These are phyloP conservation scores for Ischnus inquisitorius DNA, from an alignment of 2,888 invertebrate species.

Conservation along the genomic window DNA sequence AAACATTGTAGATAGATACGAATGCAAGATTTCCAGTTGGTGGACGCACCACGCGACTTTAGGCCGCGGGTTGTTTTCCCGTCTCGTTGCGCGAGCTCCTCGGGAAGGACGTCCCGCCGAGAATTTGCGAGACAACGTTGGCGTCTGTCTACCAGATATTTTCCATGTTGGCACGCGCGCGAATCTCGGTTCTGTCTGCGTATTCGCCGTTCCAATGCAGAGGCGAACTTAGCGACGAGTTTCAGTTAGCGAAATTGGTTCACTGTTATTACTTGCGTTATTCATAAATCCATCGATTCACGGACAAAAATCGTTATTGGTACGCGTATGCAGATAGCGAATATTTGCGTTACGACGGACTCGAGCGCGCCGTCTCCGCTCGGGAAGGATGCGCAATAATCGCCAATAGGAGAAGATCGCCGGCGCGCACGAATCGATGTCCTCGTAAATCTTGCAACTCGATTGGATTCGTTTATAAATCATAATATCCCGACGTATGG, in stretches of 20 bases:
- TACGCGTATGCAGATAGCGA: too few species aligned
- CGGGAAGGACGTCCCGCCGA: constrained; percentile 26
- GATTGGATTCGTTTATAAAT: constrained; percentile 77
- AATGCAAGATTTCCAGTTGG: constrained; percentile 33
- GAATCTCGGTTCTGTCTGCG: constrained; percentile 5
- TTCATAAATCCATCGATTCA: too few species aligned
- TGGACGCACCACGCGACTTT: background rate
- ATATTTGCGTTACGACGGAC: background rate
- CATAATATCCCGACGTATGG: constrained; percentile 68
- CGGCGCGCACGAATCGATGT: constrained; percentile 62
- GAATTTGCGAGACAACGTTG: constrained; percentile 53
- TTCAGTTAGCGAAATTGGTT: too few species aligned
- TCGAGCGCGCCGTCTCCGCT: background rate
- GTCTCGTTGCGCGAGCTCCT: constrained; percentile 15
- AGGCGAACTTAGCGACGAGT: too few species aligned
- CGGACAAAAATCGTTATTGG: too few species aligned
- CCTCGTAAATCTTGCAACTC: constrained; percentile 75
- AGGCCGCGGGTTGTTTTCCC: background rate
- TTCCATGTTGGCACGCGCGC: constrained; percentile 32
- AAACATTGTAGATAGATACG: constrained; percentile 44
- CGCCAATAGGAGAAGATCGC: constrained; percentile 36
- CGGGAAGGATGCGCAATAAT: constrained; percentile 6
- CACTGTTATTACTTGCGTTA: too few species aligned
- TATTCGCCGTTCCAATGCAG: too few species aligned
- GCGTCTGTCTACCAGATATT: constrained; percentile 43